Evolutionary conservation across 2,888 invertebrate genomes (phyloP).

Genomic region (Drosophila differens): DNA sequence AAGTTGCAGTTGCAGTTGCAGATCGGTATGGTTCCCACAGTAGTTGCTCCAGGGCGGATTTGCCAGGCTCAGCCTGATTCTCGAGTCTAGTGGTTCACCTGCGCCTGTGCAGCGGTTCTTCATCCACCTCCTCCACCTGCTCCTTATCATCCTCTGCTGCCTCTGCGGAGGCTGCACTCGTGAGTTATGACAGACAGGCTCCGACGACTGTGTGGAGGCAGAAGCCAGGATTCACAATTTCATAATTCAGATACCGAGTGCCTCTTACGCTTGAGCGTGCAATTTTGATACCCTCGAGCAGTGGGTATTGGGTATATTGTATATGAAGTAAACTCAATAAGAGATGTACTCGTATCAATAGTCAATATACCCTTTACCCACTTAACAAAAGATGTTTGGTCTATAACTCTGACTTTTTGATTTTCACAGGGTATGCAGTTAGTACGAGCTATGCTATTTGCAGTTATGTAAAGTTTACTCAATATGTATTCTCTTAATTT

Average conservation of each 20-base stretch:
- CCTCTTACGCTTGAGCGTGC: constrained; percentile 75
- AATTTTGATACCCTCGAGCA: constrained; percentile 44
- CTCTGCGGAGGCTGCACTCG: constrained; percentile 59
- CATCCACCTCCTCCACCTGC: neutral
- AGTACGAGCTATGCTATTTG: neutral
- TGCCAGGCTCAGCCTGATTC: constrained; percentile 15
- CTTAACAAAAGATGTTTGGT: neutral
- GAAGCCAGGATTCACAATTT: constrained; percentile 26
- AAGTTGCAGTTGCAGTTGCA: constrained; percentile 34
- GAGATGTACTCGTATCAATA: too few species aligned
- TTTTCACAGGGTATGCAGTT: neutral
- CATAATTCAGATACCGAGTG: constrained; percentile 34
- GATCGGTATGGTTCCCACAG: constrained; percentile 78
- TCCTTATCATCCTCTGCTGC: constrained; percentile 13
- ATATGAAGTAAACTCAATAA: constrained; percentile 1
- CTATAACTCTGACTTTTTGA: neutral
- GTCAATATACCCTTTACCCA: neutral
- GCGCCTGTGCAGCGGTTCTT: constrained; percentile 79
- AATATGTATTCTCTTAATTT: neutral
- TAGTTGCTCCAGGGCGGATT: constrained; percentile 53
- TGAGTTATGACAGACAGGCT: constrained; percentile 81
- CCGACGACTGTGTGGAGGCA: constrained; percentile 39
- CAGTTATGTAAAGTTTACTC: neutral
- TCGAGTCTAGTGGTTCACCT: constrained; percentile 74
- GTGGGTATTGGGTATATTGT: neutral